Evolutionary conservation across 2,113 vertebrate species (phyloP).

Genomic region (Vulpes ferrilata): DNA sequence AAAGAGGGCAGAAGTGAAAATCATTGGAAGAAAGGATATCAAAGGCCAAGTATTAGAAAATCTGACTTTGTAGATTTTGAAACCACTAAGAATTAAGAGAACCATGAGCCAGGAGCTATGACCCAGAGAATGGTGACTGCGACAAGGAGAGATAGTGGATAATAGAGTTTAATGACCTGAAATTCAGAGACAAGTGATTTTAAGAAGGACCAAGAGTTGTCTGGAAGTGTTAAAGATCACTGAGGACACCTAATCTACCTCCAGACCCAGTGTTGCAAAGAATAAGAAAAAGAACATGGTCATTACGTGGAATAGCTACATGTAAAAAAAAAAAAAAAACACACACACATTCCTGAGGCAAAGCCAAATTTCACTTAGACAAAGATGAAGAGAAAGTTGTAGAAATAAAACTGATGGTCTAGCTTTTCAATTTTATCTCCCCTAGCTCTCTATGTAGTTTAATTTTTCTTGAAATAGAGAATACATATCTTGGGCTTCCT

Average conservation of each 20-base stretch:
- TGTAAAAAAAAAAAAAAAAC: not conserved
- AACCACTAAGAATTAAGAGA: constrained; percentile 32
- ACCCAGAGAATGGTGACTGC: not conserved
- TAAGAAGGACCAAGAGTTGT: not conserved
- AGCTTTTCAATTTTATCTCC: not conserved
- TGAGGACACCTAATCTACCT: not conserved
- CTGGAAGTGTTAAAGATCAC: not conserved
- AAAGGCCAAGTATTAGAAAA: not conserved
- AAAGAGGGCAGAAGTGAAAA: not conserved
- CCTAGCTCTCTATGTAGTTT: not conserved
- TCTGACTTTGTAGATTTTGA: not conserved
- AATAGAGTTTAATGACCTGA: not conserved
- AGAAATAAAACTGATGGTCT: not conserved
- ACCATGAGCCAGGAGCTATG: not conserved
- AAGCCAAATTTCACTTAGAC: constrained; percentile 1
- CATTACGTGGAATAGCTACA: not conserved
- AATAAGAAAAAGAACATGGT: not conserved
- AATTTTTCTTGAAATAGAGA: too few species aligned
- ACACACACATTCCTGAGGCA: not conserved
- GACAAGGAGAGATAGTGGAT: not conserved
- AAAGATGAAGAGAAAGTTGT: not conserved
- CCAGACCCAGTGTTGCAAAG: not conserved
- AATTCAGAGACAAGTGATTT: not conserved
- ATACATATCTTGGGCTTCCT: not conserved
- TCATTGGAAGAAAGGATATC: not conserved